A percentile compares a stretch with the other conserved stretches of the same genome.
phyloP scores from a whole-genome alignment of 2,113 vertebrate genomes.

The Macquaria ambigua region DNA sequence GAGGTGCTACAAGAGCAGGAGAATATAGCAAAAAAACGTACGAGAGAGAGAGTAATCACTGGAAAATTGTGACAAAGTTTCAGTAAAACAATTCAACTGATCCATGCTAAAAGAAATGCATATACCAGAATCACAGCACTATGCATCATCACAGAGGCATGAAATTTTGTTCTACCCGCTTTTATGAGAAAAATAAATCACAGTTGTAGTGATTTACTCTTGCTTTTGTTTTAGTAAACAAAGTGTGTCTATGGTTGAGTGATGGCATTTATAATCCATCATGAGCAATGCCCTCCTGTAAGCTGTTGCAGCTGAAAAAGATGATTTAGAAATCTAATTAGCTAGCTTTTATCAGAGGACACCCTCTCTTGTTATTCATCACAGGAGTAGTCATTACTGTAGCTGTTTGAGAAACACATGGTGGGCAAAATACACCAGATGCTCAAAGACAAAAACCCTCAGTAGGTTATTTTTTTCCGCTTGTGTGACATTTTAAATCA shows the following conservation, averaged over 20 bases:
- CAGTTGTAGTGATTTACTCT: constrained; percentile 11
- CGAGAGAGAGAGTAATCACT: background rate
- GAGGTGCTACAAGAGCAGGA: constrained; percentile 83
- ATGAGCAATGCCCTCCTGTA: constrained; percentile 51
- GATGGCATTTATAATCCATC: constrained; percentile 47
- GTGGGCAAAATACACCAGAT: constrained; percentile 31
- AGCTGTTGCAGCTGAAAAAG: constrained; percentile 30
- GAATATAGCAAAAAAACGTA: background rate
- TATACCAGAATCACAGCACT: background rate
- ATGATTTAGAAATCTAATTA: constrained; percentile 72
- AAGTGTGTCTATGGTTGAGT: constrained; percentile 25
- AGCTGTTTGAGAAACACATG: constrained; percentile 10
- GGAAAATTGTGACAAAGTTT: background rate
- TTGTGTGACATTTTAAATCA: constrained; percentile 21
- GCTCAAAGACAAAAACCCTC: constrained; percentile 11
- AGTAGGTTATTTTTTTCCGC: background rate
- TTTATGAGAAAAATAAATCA: constrained; percentile 44
- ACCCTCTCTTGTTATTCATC: constrained; percentile 42
- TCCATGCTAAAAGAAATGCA: background rate
- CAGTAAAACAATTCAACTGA: constrained; percentile 10
- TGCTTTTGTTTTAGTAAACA: constrained; percentile 42
- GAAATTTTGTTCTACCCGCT: constrained; percentile 30
- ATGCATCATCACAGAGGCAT: constrained; percentile 27
- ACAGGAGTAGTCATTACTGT: constrained; percentile 28
- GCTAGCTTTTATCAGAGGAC: constrained; percentile 50